Evolutionary conservation across 2,113 vertebrate species (phyloP).

Genomic region (Scalopus aquaticus): DNA sequence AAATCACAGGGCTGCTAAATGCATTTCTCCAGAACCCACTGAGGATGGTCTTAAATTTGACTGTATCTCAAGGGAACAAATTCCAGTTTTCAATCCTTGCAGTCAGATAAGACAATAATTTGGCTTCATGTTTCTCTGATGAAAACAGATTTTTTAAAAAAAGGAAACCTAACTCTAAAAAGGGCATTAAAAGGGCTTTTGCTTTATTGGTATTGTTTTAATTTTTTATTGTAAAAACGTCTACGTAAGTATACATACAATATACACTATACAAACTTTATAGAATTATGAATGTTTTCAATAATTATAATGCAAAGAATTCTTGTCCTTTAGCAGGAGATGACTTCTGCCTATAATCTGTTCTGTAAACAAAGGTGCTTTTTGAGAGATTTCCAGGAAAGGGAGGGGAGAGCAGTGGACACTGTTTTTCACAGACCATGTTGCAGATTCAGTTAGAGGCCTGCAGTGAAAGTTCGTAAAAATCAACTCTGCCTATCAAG

Average conservation of each 20-base stretch:
- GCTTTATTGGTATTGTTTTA: neutral
- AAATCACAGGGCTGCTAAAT: constrained; percentile 1
- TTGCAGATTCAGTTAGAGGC: neutral
- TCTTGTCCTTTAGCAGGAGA: constrained; percentile 1
- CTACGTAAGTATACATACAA: neutral
- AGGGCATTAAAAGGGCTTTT: neutral
- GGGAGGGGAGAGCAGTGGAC: too few species aligned
- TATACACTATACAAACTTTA: neutral
- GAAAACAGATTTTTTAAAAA: constrained; percentile 40
- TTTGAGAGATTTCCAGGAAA: neutral
- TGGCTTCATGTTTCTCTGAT: constrained; percentile 22
- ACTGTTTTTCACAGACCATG: neutral
- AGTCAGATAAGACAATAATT: constrained; percentile 49
- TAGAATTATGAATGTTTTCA: neutral
- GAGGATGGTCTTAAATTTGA: constrained; percentile 21
- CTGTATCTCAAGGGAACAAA: constrained; percentile 6
- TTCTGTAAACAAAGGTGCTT: neutral
- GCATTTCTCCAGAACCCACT: neutral
- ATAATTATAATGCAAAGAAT: neutral
- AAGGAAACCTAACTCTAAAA: constrained; percentile 40
- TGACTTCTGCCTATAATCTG: neutral
- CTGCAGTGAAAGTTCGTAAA: neutral
- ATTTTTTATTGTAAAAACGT: neutral
- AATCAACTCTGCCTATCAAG: neutral
- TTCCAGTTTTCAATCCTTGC: constrained; percentile 41